Conservation (phyloP, 1,140 invertebrate genomes). For the Nephotettix cincticeps region DNA sequence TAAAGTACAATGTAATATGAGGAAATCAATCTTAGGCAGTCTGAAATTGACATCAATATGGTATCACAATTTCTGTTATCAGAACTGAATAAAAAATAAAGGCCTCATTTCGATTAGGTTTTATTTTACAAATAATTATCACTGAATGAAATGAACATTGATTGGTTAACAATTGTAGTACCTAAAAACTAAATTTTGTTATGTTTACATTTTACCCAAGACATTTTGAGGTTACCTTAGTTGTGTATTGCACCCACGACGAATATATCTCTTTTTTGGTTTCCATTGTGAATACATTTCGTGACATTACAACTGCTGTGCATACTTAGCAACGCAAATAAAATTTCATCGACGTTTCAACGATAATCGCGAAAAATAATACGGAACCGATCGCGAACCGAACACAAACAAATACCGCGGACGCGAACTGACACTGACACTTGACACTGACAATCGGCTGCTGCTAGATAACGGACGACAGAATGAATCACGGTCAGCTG, state of each 20-base stretch:
- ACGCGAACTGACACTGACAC: slow-evolving; percentile 5
- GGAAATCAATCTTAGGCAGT: too few relatives aligned
- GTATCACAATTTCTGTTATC: too few relatives aligned
- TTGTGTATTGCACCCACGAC: slow-evolving; percentile 55
- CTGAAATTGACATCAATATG: too few relatives aligned
- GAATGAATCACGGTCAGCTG: too few relatives aligned
- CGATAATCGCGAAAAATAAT: not conserved
- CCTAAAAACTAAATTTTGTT: too few relatives aligned
- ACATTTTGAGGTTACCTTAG: slow-evolving; percentile 44
- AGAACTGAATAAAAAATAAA: too few relatives aligned
- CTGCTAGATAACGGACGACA: not conserved
- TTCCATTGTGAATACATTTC: slow-evolving; percentile 45
- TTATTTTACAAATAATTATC: too few relatives aligned
- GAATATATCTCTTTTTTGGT: slow-evolving; percentile 54
- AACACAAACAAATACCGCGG: slow-evolving; percentile 2
- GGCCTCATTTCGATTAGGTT: too few relatives aligned
- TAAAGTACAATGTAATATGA: too few relatives aligned
- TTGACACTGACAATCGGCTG: not conserved
- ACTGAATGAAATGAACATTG: too few relatives aligned
- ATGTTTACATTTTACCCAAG: not conserved
- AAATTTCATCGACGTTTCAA: not conserved
- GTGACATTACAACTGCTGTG: slow-evolving; percentile 9
- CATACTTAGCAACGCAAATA: not conserved
- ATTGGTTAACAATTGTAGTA: too few relatives aligned
- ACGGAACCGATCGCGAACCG: not conserved